phyloP scores from a whole-genome alignment of 2,797 vertebrate genomes.

The Rhabdomys pumilio region DNA sequence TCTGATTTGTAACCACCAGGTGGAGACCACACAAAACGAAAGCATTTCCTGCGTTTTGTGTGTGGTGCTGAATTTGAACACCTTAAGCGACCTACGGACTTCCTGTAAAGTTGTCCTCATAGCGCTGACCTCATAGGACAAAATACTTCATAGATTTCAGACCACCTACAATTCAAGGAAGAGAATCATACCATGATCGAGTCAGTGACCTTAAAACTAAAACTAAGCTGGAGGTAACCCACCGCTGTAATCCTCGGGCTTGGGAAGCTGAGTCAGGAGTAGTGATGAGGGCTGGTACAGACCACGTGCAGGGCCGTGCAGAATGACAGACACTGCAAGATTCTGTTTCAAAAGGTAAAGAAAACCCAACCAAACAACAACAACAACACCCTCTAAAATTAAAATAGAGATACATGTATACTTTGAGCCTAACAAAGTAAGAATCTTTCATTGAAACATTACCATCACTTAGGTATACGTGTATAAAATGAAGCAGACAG shows the following conservation, averaged over 20 bases:
- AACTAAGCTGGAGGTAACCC: not conserved
- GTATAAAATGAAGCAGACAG: not conserved
- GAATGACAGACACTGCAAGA: not conserved
- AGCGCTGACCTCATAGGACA: not conserved
- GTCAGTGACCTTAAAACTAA: not conserved
- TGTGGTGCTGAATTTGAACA: not conserved
- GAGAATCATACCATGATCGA: not conserved
- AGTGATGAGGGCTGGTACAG: not conserved
- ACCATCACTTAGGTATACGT: not conserved
- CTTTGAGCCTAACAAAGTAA: not conserved
- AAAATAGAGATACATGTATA: not conserved
- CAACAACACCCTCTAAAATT: not conserved
- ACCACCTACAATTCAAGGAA: not conserved
- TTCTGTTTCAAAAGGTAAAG: not conserved
- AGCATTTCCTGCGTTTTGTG: not conserved
- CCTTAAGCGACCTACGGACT: not conserved
- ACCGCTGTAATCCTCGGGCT: not conserved
- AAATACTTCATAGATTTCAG: not conserved
- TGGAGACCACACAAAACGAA: not conserved
- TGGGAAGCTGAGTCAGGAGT: not conserved
- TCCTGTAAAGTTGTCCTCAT: not conserved
- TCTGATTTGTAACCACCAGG: slow-evolving; percentile 23
- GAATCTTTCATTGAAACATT: not conserved
- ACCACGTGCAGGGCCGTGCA: no score
- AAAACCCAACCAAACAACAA: not conserved